Evolutionary conservation across 2,113 vertebrate species (phyloP).

Genomic region (Urocitellus parryii): DNA sequence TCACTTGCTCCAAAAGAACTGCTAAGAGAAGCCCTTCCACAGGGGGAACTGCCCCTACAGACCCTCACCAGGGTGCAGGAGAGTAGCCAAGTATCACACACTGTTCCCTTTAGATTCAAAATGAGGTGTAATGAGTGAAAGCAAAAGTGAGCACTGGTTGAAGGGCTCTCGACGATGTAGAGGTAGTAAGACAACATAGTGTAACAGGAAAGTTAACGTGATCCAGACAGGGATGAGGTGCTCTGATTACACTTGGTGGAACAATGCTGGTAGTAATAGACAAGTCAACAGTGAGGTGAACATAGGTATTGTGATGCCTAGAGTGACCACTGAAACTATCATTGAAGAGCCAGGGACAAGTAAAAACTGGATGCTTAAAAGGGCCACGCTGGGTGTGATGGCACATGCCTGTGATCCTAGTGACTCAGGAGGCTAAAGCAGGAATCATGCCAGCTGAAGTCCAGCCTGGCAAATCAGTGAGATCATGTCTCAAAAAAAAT

Average conservation of each 20-base stretch:
- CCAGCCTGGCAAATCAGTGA: neutral
- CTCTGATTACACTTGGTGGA: too few species aligned
- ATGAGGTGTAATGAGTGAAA: neutral
- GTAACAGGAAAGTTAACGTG: neutral
- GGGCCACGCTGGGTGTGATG: too few species aligned
- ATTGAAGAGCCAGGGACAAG: neutral
- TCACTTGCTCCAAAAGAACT: neutral
- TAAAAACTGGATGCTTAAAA: neutral
- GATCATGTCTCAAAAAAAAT: neutral
- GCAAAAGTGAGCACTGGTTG: neutral
- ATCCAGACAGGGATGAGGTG: too few species aligned
- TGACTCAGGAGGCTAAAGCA: neutral
- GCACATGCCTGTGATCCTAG: neutral
- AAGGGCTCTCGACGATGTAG: fast-evolving
- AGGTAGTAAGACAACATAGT: neutral
- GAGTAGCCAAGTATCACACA: too few species aligned
- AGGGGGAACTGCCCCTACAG: neutral
- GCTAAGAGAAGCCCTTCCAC: neutral
- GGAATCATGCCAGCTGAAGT: neutral
- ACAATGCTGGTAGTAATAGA: too few species aligned
- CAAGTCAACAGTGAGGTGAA: neutral
- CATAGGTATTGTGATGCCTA: neutral
- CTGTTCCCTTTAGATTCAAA: too few species aligned
- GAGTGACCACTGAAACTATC: neutral
- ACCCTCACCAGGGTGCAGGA: fast-evolving